These are phyloP conservation scores for Penaeus chinensis DNA, from an alignment of 1,140 invertebrate genomes.

Conservation along the genomic window DNA sequence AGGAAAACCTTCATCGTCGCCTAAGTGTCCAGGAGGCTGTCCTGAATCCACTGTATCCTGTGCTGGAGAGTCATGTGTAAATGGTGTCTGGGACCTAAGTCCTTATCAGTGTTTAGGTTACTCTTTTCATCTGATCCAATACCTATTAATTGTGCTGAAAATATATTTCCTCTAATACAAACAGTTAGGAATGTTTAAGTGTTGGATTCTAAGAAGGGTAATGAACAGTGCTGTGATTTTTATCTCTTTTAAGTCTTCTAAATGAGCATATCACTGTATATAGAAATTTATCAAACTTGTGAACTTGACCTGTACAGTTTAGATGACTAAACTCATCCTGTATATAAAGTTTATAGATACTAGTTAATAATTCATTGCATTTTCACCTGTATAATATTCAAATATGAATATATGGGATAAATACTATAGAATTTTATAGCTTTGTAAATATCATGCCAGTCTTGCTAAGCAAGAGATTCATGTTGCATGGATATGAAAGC, in stretches of 20 bases:
- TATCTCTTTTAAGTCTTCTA: constrained; percentile 44
- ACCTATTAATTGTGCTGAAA: no score
- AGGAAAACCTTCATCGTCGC: constrained; percentile 52
- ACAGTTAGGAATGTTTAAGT: not conserved
- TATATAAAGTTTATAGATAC: constrained; percentile 53
- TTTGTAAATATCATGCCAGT: constrained; percentile 57
- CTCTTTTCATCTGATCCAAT: constrained; percentile 1
- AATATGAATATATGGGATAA: constrained; percentile 60
- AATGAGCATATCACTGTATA: constrained; percentile 35
- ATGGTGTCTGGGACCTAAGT: constrained; percentile 19
- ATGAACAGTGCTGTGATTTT: constrained; percentile 61
- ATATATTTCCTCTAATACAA: no score
- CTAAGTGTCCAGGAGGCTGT: constrained; percentile 58
- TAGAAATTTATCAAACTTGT: constrained; percentile 26
- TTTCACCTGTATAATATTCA: constrained; percentile 60
- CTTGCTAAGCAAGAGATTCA: constrained; percentile 59
- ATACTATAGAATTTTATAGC: constrained; percentile 48
- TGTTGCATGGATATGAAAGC: constrained; percentile 56
- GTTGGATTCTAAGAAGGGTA: constrained; percentile 56
- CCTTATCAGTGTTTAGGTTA: not conserved
- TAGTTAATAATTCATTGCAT: constrained; percentile 51
- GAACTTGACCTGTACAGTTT: constrained; percentile 51
- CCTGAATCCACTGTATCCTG: constrained; percentile 55
- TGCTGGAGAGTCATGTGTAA: constrained; percentile 62
- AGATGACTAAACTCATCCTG: constrained; percentile 45